These are phyloP conservation scores for Orthosia gracilis DNA, from an alignment of 2,888 invertebrate genomes.

Conservation along the genomic window DNA sequence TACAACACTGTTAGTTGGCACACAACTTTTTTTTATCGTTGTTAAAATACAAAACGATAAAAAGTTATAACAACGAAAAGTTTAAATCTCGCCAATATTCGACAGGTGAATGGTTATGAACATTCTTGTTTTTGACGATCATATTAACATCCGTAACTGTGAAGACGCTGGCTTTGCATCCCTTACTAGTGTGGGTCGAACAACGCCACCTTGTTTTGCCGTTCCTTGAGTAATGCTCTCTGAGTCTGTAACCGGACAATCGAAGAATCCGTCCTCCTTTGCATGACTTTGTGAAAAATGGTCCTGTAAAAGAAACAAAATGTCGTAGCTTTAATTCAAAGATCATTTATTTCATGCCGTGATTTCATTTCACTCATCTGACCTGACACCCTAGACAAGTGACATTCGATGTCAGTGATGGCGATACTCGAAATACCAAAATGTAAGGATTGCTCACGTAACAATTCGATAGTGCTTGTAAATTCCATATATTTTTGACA, in stretches of 20 bases:
- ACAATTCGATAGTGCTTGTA: no score
- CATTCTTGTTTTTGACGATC: neutral
- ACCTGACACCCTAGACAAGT: no score
- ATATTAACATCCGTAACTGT: neutral
- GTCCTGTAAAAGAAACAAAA: neutral
- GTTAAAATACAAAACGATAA: no score
- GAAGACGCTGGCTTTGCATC: neutral
- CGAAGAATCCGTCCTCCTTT: neutral
- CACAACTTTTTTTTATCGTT: neutral
- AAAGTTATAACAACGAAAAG: neutral
- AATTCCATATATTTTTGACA: no score
- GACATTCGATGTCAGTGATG: no score
- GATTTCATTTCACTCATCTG: no score
- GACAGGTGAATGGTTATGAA: neutral
- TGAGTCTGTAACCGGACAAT: neutral
- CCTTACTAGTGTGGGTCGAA: neutral
- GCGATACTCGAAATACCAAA: no score
- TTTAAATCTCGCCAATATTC: neutral
- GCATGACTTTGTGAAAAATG: neutral
- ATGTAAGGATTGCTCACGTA: no score
- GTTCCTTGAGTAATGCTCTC: conserved; percentile 1
- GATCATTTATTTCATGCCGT: no score
- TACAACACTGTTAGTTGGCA: neutral
- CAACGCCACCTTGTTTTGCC: conserved; percentile 8
- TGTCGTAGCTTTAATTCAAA: no score